Base-by-base conservation (phyloP, 2,888 invertebrate genomes). In the Antheraea assamensis region DNA sequence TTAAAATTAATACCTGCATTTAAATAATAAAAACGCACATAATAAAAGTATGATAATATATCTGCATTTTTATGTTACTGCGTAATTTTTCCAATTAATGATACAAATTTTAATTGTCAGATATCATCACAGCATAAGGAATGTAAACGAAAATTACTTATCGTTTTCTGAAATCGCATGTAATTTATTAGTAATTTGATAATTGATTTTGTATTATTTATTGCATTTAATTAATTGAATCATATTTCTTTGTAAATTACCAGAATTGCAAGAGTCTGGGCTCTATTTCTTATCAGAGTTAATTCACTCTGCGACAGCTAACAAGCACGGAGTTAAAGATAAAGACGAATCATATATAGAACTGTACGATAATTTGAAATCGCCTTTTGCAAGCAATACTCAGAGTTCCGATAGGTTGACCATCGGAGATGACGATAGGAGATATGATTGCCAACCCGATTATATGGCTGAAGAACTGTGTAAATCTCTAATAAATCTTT, bases 221-320 rank as follows among this genome's bases (percentile, higher is more conserved):
- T 42, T 42, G 42, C 0, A 42, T 1, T 42, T 42, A 42, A 42
- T 13, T 7, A 42, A 42, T 42, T 42, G 42, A 42, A 10, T 42
- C 42, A 2, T 42, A 42, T 42, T 13, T 42, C 13, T 42, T 42
- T 42, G 13, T 42, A 42, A 42, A 42, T 42, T 42, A 42, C 27
- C 85, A 94, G 94, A 90, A 76, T 81, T 92, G 47, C 89, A 88
- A 87, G 86, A 90, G 17, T 87, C 92, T 1, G 88, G 87, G 0
- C 73, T 92, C 55, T 87, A 87, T 75, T 94, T 89, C 71, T 78
- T 94, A 70, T 86, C 89, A 0, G 90, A 90, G 68, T 78, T 94
- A 13, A 75, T 86, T 0, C 88, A 90, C 76, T 90, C 92, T 0
- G 81, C 87, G 31, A 75, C 78, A 8, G 78, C 81, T 24, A 88